These are phyloP conservation scores for Rhadina sibilatrix DNA, from an alignment of 2,113 vertebrate species.

Conservation along the genomic window DNA sequence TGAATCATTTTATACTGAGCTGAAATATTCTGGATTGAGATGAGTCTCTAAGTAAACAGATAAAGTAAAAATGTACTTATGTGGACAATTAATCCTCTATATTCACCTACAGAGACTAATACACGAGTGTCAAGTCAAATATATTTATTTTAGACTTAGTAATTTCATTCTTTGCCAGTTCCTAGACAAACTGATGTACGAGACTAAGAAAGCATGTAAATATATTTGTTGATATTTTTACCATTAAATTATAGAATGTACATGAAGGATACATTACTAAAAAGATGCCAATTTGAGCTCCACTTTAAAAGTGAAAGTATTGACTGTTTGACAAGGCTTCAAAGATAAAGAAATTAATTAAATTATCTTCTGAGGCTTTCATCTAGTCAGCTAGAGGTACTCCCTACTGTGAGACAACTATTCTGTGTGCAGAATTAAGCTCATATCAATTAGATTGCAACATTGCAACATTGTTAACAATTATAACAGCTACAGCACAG, in stretches of 20 bases:
- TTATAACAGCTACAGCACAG: neutral
- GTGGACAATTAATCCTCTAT: neutral
- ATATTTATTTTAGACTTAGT: neutral
- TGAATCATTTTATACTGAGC: neutral
- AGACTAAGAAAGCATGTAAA: neutral
- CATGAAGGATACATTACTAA: neutral
- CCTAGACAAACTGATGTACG: neutral
- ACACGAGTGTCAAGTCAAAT: neutral
- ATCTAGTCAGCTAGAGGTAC: neutral
- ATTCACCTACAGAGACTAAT: neutral
- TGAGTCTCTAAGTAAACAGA: neutral
- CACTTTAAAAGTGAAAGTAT: neutral
- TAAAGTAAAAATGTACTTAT: neutral
- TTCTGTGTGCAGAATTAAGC: neutral
- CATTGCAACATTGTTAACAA: constrained; percentile 23
- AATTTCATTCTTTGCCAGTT: neutral
- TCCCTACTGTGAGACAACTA: neutral
- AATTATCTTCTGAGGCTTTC: neutral
- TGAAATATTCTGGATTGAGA: neutral
- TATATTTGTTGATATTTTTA: neutral
- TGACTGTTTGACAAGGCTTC: neutral
- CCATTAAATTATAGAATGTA: neutral
- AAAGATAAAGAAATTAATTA: neutral
- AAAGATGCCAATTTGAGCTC: neutral
- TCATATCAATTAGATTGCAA: neutral